Evolutionary conservation across 2,113 vertebrate genomes (phyloP), one percentile per base, ranked within the genome.

Genomic region (Indicator maculatus): DNA sequence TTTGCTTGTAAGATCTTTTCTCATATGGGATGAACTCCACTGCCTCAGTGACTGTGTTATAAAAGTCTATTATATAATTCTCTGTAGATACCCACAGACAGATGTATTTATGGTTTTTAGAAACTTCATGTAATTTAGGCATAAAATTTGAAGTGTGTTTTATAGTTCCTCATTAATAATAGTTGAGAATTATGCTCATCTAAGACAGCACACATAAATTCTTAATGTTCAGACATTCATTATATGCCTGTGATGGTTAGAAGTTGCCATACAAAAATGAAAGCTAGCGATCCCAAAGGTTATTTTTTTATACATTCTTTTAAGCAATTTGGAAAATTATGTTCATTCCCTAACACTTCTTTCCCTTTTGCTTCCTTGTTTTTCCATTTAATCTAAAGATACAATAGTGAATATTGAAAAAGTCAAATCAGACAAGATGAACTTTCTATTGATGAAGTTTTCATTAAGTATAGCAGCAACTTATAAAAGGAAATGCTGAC

Each of bases 131-230:
- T 83, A 69, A 89, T 60, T 66, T 71, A 81, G 41, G 50, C 83
- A 44, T 90, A n/a, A 77, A 89, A 52, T 52, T 82, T 86, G 80
- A 94, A 96, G 60, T 70, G n/a, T 73, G 30, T 72, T 93, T 83
- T 90, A 93, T 73, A 75, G 58, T 70, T 81, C 50, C 66, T 96
- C 81, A 78, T 95, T 91, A 93, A 88, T 75, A 93, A 96, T 88
- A 89, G 65, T 90, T 93, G 86, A 95, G 90, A 95, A 91, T 93
- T 95, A 86, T 81, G 81, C 87, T 94, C 75, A n/a, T 86, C 56
- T 55, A 45, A 92, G 83, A 77, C 66, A 91, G 67, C 73, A 86
- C 47, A 61, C 88, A 93, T 89, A 72, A 74, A 95, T 92, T 90
- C 86, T 90, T 93, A 75, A 92, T 47, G 71, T 90, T 81, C 71